These are phyloP conservation scores for Peribatodes rhomboidaria DNA, from an alignment of 2,888 invertebrate genomes.

Conservation along the genomic window DNA sequence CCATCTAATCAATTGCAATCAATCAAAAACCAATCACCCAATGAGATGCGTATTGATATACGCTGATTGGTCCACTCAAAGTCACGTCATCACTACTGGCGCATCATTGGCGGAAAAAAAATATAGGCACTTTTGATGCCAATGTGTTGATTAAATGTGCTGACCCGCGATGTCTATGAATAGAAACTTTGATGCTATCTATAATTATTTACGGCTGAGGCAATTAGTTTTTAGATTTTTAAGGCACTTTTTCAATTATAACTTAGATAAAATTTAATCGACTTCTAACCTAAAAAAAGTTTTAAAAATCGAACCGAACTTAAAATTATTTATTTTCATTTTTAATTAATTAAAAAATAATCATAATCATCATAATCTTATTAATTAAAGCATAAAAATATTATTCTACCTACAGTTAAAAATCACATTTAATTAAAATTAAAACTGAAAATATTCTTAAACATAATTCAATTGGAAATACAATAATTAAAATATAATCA, in stretches of 20 bases:
- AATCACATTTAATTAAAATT: conserved; percentile 50
- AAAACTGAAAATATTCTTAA: conserved; percentile 52
- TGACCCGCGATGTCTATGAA: background rate
- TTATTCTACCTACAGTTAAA: conserved; percentile 26
- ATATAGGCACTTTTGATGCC: too few relatives aligned
- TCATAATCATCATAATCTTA: conserved; percentile 31
- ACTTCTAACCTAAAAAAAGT: background rate
- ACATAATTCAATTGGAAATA: conserved; percentile 51
- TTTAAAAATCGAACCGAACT: background rate
- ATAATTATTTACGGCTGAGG: background rate
- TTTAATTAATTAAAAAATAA: conserved; percentile 9
- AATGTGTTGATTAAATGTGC: too few relatives aligned
- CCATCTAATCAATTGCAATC: too few relatives aligned
- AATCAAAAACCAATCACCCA: too few relatives aligned
- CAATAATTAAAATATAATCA: conserved; percentile 42
- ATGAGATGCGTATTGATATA: too few relatives aligned
- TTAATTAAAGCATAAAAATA: conserved; percentile 34
- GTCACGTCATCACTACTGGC: too few relatives aligned
- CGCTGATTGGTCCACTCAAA: too few relatives aligned
- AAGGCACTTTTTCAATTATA: conserved; percentile 23
- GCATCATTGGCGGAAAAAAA: too few relatives aligned
- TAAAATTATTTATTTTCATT: background rate
- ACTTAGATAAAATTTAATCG: conserved; percentile 7
- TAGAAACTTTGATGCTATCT: background rate
- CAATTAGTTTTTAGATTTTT: conserved; percentile 8